phyloP scores from a whole-genome alignment of 2,113 vertebrate species.

The Ageneiosus marmoratus region DNA sequence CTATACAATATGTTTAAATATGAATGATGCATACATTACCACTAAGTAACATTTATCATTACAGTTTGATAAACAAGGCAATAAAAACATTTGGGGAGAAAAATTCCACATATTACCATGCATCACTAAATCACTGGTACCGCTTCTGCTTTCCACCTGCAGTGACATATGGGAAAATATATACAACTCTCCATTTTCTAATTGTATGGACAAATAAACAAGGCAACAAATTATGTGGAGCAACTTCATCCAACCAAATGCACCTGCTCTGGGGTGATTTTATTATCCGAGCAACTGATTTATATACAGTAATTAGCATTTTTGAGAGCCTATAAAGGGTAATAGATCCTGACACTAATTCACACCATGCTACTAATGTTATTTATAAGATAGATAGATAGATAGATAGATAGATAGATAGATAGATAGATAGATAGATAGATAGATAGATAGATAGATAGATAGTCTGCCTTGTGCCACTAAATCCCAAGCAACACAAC shows the following conservation, averaged over 20 bases:
- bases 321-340: constrained; percentile 24
- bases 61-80: not conserved
- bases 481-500: not conserved
- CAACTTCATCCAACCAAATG: constrained; percentile 9
- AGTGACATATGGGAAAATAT: not conserved
- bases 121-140: not conserved
- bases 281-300: constrained; percentile 20
- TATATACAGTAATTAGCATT: constrained; percentile 32
- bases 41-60: not conserved
- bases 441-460: too few species aligned
- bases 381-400: not conserved
- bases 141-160: not conserved
- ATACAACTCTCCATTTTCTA: not conserved
- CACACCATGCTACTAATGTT: not conserved
- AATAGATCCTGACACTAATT: constrained; percentile 23
- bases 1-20: not conserved
- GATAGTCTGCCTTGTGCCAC: too few species aligned
- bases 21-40: not conserved
- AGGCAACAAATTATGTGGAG: not conserved
- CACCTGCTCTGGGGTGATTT: constrained; percentile 40
- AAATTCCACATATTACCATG: not conserved
- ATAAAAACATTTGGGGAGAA: not conserved
- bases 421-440: too few species aligned
- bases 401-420: too few species aligned
- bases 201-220: not conserved